Conservation (phyloP, 2,797 vertebrate species). For the Chaetodon trifasciatus region DNA sequence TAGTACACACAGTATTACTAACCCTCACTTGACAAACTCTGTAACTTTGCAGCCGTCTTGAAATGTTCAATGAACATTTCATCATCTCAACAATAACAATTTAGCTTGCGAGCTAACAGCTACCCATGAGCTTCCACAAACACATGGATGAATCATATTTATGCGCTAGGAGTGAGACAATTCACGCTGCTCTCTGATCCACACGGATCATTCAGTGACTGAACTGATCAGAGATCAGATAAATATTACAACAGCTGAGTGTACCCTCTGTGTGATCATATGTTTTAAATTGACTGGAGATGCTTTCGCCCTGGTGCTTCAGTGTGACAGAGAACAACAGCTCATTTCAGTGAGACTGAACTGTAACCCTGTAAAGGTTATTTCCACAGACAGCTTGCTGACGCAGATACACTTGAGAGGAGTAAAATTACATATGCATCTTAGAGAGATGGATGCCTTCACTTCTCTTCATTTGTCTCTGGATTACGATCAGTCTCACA, state of each 20-base stretch:
- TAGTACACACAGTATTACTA: not conserved
- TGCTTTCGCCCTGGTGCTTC: not conserved
- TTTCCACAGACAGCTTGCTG: not conserved
- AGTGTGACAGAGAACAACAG: not conserved
- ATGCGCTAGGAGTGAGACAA: too few species aligned
- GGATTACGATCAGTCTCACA: not conserved
- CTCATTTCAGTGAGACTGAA: not conserved
- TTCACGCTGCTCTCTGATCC: not conserved
- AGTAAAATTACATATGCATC: too few species aligned
- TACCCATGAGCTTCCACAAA: too few species aligned
- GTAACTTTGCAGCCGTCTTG: too few species aligned
- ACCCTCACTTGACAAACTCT: not conserved
- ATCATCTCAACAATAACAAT: too few species aligned
- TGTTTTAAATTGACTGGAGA: not conserved
- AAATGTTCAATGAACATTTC: too few species aligned
- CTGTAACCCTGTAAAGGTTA: not conserved
- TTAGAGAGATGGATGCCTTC: not conserved
- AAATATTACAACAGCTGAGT: not conserved
- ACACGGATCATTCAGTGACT: slow-evolving; percentile 9
- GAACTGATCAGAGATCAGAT: slow-evolving; percentile 34
- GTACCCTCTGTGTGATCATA: not conserved
- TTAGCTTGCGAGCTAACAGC: too few species aligned
- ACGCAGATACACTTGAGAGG: not conserved
- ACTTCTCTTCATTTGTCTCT: not conserved
- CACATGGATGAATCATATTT: too few species aligned